Conservation (phyloP, 2,113 vertebrate species). For the Opisthocomus hoazin region DNA sequence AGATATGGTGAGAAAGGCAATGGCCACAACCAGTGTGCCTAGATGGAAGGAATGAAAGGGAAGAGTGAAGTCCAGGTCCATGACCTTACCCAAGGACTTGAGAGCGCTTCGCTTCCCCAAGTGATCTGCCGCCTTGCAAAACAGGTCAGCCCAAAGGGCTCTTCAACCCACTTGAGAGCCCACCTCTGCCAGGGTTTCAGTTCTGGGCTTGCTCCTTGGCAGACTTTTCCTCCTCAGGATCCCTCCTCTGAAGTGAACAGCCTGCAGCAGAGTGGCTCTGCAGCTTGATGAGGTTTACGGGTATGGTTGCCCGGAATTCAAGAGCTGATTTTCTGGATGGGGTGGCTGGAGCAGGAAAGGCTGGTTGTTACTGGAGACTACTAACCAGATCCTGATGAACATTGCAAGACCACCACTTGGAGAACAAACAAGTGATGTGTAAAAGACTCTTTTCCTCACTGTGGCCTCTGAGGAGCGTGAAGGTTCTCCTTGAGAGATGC, state of each 20-base stretch:
- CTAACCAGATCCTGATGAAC: neutral
- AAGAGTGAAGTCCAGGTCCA: neutral
- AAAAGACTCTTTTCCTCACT: neutral
- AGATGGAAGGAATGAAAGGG: neutral
- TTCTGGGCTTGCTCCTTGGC: neutral
- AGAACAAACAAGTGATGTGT: neutral
- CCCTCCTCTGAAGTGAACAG: neutral
- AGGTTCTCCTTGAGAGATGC: neutral
- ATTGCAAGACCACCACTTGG: neutral
- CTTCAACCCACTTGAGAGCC: neutral
- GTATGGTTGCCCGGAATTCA: neutral
- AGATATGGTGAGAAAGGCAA: neutral
- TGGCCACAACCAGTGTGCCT: neutral
- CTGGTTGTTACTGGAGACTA: neutral
- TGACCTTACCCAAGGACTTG: neutral
- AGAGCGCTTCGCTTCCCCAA: neutral
- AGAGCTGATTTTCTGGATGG: accelerated
- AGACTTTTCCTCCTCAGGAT: neutral
- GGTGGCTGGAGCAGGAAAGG: neutral
- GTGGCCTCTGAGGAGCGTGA: neutral
- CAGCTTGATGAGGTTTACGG: neutral
- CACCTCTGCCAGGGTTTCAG: neutral
- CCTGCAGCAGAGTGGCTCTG: neutral
- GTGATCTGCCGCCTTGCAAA: neutral
- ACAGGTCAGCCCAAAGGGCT: neutral